Evolutionary conservation across 2,113 vertebrate species (phyloP), one percentile per base, ranked within the genome.

Genomic region (Aegotheles bennettii): DNA sequence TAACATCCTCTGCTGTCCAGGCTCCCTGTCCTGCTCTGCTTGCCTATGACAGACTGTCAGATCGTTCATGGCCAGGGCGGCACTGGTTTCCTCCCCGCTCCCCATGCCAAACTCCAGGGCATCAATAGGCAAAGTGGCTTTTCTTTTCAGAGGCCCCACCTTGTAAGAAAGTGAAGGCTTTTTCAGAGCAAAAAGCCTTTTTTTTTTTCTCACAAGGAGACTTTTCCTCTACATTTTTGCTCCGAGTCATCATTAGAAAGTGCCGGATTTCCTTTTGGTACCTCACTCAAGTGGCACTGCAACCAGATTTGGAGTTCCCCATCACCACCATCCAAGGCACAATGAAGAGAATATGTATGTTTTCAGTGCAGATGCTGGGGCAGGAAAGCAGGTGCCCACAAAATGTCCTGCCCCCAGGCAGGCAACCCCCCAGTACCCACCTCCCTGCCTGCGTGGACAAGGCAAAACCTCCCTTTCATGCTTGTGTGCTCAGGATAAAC

Each of bases 371-470:
- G 76, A 20, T 1, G 9, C 25, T n/a, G 60, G 16, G 38, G 20
- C 2, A 9, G 82, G 25, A 24, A 18, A 56, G 50, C 16, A 7
- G 9, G 42, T 20, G 29, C 36, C 6, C 13, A 2, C 29, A 7
- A 18, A 33, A 24, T 2, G 1, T 10, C 18, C 26, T 36, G 47
- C 47, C 35, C 31, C 12, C 1, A 6, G 35, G 14, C 35, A 18
- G 26, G 38, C 21, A 42, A 4, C 15, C 10, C 42, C 38, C 48
- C 48, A 33, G 47, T n/a, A n/a, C n/a, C 35, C 28, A 24, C 40
- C 40, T 33, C 51, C 43, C n/a, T 56, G 47, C 71, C 33, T 2
- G 1, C 19, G 6, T 1, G 3, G 28, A 26, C 6, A 2, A 12
- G 16, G 35, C n/a, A 47, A 73, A 85, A 21, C 16, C 31, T 19